Evolutionary conservation across 2,888 invertebrate species (phyloP).

Genomic region (Pecten maximus): DNA sequence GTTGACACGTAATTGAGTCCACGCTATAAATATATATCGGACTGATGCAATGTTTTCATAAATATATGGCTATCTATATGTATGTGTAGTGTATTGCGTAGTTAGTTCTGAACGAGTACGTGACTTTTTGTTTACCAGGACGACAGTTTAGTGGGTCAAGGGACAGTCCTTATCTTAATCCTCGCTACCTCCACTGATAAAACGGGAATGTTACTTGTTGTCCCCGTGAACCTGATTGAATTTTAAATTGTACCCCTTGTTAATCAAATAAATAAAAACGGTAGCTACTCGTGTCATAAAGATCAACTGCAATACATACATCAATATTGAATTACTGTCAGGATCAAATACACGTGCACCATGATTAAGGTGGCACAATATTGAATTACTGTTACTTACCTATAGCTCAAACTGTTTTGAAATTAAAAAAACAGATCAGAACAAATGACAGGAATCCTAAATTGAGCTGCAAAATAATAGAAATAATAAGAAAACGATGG

Average conservation of each 20-base stretch:
- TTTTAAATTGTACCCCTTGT: not conserved
- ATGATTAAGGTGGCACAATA: not conserved
- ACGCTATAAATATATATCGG: not conserved
- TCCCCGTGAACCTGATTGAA: not conserved
- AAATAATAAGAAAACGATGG: not conserved
- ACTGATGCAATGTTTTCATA: constrained; percentile 29
- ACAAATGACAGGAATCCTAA: not conserved
- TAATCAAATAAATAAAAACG: not conserved
- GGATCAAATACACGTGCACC: not conserved
- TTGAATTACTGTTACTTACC: not conserved
- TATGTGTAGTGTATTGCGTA: not conserved
- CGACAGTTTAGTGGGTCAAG: not conserved
- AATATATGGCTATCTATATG: not conserved
- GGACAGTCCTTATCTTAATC: not conserved
- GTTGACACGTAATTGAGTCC: not conserved
- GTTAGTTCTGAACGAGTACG: not conserved
- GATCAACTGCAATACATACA: not conserved
- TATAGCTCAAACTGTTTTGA: not conserved
- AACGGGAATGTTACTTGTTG: not conserved
- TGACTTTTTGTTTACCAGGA: not conserved
- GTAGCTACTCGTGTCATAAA: not conserved
- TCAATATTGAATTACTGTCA: not conserved
- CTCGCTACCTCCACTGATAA: not conserved
- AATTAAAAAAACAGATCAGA: not conserved
- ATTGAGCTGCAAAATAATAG: not conserved